Evolutionary conservation across 1,140 invertebrate genomes (phyloP).

Genomic region (Cyclina sinensis): DNA sequence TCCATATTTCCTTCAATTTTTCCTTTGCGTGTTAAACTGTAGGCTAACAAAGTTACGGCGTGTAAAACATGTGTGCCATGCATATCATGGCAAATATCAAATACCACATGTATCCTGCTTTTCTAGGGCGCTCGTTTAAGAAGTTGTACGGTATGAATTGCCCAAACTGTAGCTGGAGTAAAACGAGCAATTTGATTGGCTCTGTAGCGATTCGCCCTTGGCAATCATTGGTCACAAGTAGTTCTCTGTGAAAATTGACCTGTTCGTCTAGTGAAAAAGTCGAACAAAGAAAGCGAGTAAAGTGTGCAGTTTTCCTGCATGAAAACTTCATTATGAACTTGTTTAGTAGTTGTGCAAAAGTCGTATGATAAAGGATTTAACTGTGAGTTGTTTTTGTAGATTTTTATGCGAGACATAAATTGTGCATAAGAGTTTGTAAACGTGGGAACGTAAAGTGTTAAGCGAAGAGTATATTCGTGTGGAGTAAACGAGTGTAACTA

Average conservation of each 20-base stretch:
- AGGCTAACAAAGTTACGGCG: too few species aligned
- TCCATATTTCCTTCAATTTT: too few species aligned
- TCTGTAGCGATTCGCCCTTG: conserved; percentile 55
- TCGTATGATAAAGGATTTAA: neutral
- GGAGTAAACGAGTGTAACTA: conserved; percentile 4
- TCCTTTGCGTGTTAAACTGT: too few species aligned
- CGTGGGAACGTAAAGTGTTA: conserved; percentile 16
- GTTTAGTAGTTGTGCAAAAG: conserved; percentile 15
- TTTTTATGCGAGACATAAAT: neutral
- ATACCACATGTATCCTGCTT: neutral
- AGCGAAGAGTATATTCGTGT: too few species aligned
- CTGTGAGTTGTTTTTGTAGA: conserved; percentile 38
- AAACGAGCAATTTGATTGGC: conserved; percentile 63
- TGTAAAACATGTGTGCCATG: too few species aligned
- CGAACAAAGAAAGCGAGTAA: conserved; percentile 56
- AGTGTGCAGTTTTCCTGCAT: conserved; percentile 35
- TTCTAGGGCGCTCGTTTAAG: neutral
- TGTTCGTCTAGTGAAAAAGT: conserved; percentile 33
- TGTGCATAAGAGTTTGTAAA: neutral
- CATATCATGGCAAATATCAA: too few species aligned
- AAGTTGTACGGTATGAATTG: conserved; percentile 33
- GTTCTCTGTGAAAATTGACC: conserved; percentile 63
- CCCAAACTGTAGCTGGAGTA: conserved; percentile 35
- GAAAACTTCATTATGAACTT: neutral
- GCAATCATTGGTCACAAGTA: conserved; percentile 58